Base-by-base conservation (phyloP, 2,797 vertebrate species). In the Pempheris klunzingeri region DNA sequence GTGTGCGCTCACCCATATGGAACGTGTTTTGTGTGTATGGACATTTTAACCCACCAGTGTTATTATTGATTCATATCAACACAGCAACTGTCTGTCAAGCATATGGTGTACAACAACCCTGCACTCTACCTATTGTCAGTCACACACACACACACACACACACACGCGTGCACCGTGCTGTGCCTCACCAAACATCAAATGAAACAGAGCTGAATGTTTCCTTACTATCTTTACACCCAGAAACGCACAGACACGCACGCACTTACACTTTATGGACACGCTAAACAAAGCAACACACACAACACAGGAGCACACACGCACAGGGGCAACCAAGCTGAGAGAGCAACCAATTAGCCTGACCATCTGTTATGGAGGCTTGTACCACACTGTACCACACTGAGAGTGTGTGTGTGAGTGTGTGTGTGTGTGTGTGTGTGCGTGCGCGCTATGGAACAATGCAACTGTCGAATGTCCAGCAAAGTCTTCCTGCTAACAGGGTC, bases 341-440 rank as follows among this genome's bases (percentile, higher is more conserved):
- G 49, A 83, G 77, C 68, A 80, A 68, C 83, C 85, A 87, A 85
- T 85, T 89, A 85, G 81, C 81, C 64, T 64, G 70, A 60, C 85
- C 83, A 82, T 89, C 85, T 87, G 85, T 67, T 74, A 77, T 36
- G 12, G 24, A 73, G 44, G 39, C 68, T 32, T 43, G 71, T 46
- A 52, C 13, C 24, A 65, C n/a, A n/a, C n/a, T n/a, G n/a, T n/a
- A n/a, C n/a, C n/a, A n/a, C n/a, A n/a, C n/a, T 36, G 22, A 60
- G 62, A 67, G 41, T 53, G 28, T 39, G 41, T 65, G 30, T 50
- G 39, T 36, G 57, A 50, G 49, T 14, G 26, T 54, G 7, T n/a
- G 39, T 32, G 34, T 55, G 5, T 24, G 53, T 15, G 14, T 47
- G 34, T 26, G 60, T 20, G 30, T 50, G 49, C 32, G 47, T 59